phyloP scores from a whole-genome alignment of 2,113 vertebrate genomes.

The Thunnus maccoyii region DNA sequence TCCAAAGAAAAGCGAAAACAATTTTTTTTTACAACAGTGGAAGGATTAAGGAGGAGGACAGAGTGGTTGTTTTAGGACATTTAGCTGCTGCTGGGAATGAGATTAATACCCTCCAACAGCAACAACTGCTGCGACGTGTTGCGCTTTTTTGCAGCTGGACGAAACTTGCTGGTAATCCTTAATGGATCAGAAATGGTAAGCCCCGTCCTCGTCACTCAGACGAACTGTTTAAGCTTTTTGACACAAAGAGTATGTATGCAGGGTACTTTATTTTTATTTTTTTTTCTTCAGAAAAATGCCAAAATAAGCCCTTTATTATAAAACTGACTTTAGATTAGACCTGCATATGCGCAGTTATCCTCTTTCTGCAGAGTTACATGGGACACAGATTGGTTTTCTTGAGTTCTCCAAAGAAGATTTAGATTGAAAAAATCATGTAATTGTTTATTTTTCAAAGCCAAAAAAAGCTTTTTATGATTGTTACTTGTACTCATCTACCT shows the following conservation, averaged over 20 bases:
- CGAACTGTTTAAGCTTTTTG: conserved; percentile 63
- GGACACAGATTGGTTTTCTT: conserved; percentile 63
- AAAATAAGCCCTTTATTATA: conserved; percentile 67
- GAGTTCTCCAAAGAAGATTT: conserved; percentile 72
- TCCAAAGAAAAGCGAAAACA: conserved; percentile 75
- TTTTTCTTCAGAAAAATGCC: conserved; percentile 49
- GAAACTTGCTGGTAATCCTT: conserved; percentile 74
- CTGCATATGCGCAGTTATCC: conserved; percentile 70
- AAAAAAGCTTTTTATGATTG: conserved; percentile 45
- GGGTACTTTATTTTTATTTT: conserved; percentile 28
- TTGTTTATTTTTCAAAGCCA: conserved; percentile 37
- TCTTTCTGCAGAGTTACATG: conserved; percentile 55
- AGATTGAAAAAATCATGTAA: conserved; percentile 48
- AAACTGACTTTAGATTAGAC: conserved; percentile 50
- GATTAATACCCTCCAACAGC: conserved; percentile 68
- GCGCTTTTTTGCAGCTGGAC: conserved; percentile 70
- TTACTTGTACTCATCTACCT: conserved; percentile 27
- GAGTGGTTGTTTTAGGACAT: conserved; percentile 64
- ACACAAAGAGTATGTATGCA: conserved; percentile 40
- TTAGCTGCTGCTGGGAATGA: conserved; percentile 70
- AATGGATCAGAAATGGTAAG: conserved; percentile 64
- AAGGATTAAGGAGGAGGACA: conserved; percentile 66
- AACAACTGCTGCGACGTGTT: conserved; percentile 60
- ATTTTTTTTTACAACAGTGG: conserved; percentile 57
- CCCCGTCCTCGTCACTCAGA: conserved; percentile 54